Conservation (phyloP, 2,888 invertebrate genomes). For the Eremobia ochroleuca region DNA sequence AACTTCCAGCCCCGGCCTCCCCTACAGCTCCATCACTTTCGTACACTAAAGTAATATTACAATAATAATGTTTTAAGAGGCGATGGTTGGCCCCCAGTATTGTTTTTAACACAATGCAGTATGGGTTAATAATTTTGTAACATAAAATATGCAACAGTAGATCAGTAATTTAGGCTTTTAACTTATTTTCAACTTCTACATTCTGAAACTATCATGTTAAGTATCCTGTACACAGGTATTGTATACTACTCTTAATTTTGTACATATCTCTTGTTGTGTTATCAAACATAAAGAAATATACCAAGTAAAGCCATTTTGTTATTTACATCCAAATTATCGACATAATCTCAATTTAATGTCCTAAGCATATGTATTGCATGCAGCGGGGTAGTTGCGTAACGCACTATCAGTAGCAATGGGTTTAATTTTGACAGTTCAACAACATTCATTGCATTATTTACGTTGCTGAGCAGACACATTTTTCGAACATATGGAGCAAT, state of each 20-base stretch:
- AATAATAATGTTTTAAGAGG: neutral
- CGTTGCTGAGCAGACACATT: too few species aligned
- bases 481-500: too few species aligned
- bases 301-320: constrained; percentile 2
- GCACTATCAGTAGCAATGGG: too few species aligned
- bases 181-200: neutral
- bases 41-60: neutral
- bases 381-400: too few species aligned
- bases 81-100: too few species aligned
- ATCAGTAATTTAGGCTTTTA: neutral
- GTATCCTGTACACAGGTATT: neutral
- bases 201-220: constrained; percentile 34
- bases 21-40: neutral
- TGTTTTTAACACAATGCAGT: neutral
- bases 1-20: too few species aligned
- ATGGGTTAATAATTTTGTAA: constrained; percentile 10
- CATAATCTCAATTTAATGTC: neutral
- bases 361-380: too few species aligned
- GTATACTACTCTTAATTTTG: constrained; percentile 29
- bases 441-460: too few species aligned
- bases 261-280: constrained; percentile 28
- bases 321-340: constrained; percentile 2
- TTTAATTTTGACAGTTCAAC: too few species aligned
- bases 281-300: constrained; percentile 23
- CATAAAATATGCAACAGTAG: neutral